Evolutionary conservation across 2,888 invertebrate genomes (phyloP).

Genomic region (Plebejus melissa): DNA sequence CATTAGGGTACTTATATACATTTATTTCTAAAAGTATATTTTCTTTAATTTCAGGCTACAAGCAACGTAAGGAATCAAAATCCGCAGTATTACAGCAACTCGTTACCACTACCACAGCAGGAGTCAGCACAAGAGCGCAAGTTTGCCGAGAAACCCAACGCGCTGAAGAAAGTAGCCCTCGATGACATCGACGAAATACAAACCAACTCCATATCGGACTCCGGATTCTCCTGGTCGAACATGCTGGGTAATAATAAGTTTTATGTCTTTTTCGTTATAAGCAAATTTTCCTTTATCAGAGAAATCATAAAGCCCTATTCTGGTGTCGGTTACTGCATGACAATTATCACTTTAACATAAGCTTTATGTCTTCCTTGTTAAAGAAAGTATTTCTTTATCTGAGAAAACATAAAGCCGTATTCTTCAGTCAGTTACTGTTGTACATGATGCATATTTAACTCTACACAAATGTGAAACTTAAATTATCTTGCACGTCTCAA

Average conservation of each 20-base stretch:
- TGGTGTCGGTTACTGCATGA: neutral
- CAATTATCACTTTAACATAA: neutral
- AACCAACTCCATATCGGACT: constrained; percentile 88
- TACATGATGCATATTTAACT: neutral
- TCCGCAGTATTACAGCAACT: constrained; percentile 71
- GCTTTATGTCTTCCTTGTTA: neutral
- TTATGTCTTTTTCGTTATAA: neutral
- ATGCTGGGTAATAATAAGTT: constrained; percentile 80
- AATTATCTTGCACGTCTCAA: neutral
- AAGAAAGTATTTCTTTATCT: neutral
- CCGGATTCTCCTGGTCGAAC: constrained; percentile 93
- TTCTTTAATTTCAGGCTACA: constrained; percentile 56
- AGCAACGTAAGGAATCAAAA: constrained; percentile 71
- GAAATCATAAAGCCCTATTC: neutral
- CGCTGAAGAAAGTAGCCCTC: constrained; percentile 90
- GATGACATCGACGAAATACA: constrained; percentile 90
- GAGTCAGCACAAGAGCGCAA: constrained; percentile 82
- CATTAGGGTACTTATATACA: too few relatives aligned
- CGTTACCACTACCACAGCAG: constrained; percentile 53
- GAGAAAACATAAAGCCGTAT: neutral
- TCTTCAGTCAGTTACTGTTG: neutral
- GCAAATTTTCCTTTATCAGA: neutral
- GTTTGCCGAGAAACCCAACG: constrained; percentile 93
- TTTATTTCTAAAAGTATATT: constrained; percentile 30
- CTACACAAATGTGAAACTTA: constrained; percentile 10